These are phyloP conservation scores for Melitaea athalia DNA, from an alignment of 2,888 invertebrate genomes.

Conservation along the genomic window DNA sequence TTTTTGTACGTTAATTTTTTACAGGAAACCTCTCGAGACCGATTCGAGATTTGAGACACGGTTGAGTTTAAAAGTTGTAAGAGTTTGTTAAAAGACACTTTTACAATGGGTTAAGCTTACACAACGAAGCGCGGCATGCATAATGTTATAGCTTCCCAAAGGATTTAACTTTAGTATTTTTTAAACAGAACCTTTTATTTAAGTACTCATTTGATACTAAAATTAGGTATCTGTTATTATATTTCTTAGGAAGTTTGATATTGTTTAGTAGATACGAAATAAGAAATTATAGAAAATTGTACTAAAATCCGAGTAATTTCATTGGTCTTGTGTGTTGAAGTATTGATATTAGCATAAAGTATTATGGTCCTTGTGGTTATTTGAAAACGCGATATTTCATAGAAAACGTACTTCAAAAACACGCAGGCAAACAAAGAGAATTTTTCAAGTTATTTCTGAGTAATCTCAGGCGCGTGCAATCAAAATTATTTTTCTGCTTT, in stretches of 20 bases:
- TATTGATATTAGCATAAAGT: too few relatives aligned
- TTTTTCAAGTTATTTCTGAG: too few relatives aligned
- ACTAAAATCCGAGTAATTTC: too few relatives aligned
- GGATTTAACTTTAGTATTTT: conserved; percentile 36
- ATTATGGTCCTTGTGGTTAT: too few relatives aligned
- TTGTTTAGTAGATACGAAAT: not conserved
- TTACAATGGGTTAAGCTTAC: conserved; percentile 79
- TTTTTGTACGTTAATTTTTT: conserved; percentile 78
- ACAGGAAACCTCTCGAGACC: conserved; percentile 69
- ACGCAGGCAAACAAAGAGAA: too few relatives aligned
- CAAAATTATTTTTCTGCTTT: too few relatives aligned
- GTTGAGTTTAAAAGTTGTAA: conserved; percentile 68
- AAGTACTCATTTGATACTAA: conserved; percentile 6
- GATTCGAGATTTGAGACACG: conserved; percentile 74
- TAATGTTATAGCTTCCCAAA: conserved; percentile 66
- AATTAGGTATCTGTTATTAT: conserved; percentile 12
- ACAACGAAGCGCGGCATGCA: conserved; percentile 64
- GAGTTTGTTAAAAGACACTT: conserved; percentile 76
- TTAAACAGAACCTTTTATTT: conserved; percentile 24
- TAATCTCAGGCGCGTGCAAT: too few relatives aligned
- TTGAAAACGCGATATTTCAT: too few relatives aligned
- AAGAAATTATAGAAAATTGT: too few relatives aligned
- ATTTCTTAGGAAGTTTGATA: not conserved
- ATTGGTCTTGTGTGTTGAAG: too few relatives aligned
- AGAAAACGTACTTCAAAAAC: too few relatives aligned